Base-by-base conservation (phyloP, 2,888 invertebrate genomes). In the Hirudinaria manillensis region DNA sequence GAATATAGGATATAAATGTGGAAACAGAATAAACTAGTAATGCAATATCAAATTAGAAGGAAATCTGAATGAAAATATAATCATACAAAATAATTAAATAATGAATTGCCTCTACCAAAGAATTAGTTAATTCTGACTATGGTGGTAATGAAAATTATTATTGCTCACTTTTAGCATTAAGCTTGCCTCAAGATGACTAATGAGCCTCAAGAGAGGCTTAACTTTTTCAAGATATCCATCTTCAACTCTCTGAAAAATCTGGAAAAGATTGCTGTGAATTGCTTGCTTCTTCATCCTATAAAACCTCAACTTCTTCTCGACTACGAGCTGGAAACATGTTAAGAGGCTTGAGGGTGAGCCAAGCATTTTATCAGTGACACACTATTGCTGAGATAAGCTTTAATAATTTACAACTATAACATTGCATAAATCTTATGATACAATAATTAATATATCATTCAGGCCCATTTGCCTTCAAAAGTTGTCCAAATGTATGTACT, bases 291-390 rank as follows among this genome's bases (percentile, higher is more conserved):
- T 80, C 85, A 85, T 85, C 78, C 83, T 83, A 79, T 85, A 85
- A 78, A 81, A 85, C 83, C 85, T 83, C 78, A 84, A 85, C 78
- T 85, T 85, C 80, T 85, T 85, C 72, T 80, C 78, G n/a, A 85
- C 84, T 29, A 84, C 84, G 24, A 81, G 81, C 84, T 85, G 78
- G 6, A 77, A 56, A 53, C 27, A 56, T 67, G 70, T 29, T 45
- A 27, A 74, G 34, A 67, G 21, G 51, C 19, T 27, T 10, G 70
- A 68, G 13, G 34, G 55, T 7, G 29, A 16, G 45, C 45, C 10
- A 6, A 21, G 56, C 56, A 7, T 56, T 7, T 24, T 56, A 13
- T 7, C 21, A 3, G 3, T 56, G 3, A 56, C 7, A 61, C 24
- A 27, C 24, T 56, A 27, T 2, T 61, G 65, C 36, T n/a, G 21